Percentiles rank a stretch among this genome's conserved stretches.
Conservation (phyloP, 2,113 vertebrate species). For the Pandion haliaetus region DNA sequence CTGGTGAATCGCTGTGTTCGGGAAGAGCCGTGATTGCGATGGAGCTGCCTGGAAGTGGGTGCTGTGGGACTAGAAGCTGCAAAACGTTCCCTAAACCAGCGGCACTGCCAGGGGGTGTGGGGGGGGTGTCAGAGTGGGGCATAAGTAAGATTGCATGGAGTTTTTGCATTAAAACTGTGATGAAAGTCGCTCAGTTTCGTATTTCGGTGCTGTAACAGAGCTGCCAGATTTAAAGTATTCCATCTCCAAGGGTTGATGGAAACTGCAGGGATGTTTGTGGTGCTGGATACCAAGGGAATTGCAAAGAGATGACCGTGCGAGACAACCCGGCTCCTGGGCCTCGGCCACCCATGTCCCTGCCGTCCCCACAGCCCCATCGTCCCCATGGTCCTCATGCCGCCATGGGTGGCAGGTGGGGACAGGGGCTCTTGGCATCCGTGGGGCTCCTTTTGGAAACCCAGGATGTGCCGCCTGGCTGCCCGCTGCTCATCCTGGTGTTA, state of each 20-base stretch:
- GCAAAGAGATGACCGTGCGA: fast-evolving
- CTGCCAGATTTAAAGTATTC: not conserved
- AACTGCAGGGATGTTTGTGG: not conserved
- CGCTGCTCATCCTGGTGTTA: not conserved
- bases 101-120: not conserved
- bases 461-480: fast-evolving
- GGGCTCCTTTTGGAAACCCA: not conserved
- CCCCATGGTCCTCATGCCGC: not conserved
- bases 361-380: fast-evolving
- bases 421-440: not conserved
- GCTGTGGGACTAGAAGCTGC: not conserved
- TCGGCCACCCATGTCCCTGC: not conserved
- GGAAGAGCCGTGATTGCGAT: not conserved
- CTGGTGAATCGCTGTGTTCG: fast-evolving
- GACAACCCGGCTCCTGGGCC: not conserved
- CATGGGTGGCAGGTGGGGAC: not conserved
- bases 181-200: not conserved
- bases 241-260: not conserved
- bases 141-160: not conserved
- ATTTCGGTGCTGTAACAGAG: not conserved
- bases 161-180: not conserved
- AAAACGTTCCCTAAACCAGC: not conserved
- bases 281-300: not conserved
- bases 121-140: too few species aligned
- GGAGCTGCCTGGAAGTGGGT: not conserved